phyloP scores from a whole-genome alignment of 53 echinoderm and acorn worm genomes.

The Luidia sarsii region DNA sequence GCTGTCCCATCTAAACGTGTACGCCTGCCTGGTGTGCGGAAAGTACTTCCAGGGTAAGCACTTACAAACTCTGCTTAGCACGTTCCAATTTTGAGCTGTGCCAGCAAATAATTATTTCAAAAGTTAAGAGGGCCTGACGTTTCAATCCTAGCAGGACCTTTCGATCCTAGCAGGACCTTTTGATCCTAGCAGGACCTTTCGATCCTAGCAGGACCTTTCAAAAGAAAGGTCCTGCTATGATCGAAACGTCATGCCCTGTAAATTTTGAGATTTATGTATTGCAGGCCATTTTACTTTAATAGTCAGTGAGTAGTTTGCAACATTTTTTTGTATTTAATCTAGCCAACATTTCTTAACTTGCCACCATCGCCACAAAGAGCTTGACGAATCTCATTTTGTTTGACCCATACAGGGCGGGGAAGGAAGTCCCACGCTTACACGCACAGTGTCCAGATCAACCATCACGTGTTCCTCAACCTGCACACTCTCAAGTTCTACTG shows the following conservation, averaged over 20 bases:
- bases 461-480: conserved; percentile 96
- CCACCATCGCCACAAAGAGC: neutral
- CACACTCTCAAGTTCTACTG: conserved; percentile 97
- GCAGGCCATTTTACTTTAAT: neutral
- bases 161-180: too few species aligned
- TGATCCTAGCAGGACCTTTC: too few species aligned
- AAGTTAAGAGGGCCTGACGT: too few species aligned
- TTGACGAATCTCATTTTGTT: neutral
- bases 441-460: conserved; percentile 95
- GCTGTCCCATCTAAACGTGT: conserved; percentile 92
- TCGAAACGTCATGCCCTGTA: too few species aligned
- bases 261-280: neutral
- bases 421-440: conserved; percentile 99
- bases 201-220: too few species aligned
- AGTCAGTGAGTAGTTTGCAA: neutral
- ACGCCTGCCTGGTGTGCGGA: conserved; percentile 94
- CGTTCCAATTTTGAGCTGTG: neutral
- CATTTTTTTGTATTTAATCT: neutral
- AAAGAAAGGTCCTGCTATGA: too few species aligned
- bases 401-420: conserved; percentile 72
- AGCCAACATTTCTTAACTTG: neutral
- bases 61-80: neutral
- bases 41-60: conserved; percentile 95
- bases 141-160: too few species aligned
- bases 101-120: neutral